These are phyloP conservation scores for Sycophila texana DNA, from an alignment of 2,888 invertebrate species.

Conservation along the genomic window DNA sequence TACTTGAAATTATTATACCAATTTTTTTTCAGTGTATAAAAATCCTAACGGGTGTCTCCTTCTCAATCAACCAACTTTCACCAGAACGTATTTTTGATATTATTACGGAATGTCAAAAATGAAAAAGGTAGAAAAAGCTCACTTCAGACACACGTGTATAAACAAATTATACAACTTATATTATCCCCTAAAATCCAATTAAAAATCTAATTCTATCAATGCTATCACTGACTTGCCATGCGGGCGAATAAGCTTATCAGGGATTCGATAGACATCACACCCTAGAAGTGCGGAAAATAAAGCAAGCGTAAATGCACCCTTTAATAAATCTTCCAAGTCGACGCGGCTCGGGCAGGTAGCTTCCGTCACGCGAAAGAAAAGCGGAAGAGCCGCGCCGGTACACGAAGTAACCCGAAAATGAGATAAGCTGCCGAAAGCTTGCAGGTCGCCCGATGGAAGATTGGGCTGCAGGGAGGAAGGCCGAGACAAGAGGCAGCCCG, in stretches of 20 bases:
- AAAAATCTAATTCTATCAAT: no score
- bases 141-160: no score
- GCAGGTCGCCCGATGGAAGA: conserved; percentile 1
- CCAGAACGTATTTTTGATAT: no score
- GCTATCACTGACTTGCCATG: no score
- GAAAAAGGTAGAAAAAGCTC: not conserved
- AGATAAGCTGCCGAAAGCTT: conserved; percentile 25
- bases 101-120: not conserved
- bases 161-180: no score
- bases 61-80: no score
- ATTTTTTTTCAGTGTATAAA: no score
- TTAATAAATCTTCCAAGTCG: not conserved
- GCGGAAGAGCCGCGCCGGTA: not conserved
- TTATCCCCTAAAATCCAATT: no score
- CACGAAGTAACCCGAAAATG: conserved; percentile 23
- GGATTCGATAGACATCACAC: not conserved
- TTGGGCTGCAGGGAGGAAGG: conserved; percentile 8
- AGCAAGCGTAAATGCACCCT: not conserved
- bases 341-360: not conserved
- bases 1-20: no score
- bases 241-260: no score
- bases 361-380: not conserved
- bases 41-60: no score
- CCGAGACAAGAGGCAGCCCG: not conserved
- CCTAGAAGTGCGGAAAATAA: not conserved